A percentile compares a stretch with the other conserved stretches of the same genome.
These are phyloP conservation scores for Amblyjoppa proteus DNA, from an alignment of 2,888 invertebrate genomes.

Conservation along the genomic window DNA sequence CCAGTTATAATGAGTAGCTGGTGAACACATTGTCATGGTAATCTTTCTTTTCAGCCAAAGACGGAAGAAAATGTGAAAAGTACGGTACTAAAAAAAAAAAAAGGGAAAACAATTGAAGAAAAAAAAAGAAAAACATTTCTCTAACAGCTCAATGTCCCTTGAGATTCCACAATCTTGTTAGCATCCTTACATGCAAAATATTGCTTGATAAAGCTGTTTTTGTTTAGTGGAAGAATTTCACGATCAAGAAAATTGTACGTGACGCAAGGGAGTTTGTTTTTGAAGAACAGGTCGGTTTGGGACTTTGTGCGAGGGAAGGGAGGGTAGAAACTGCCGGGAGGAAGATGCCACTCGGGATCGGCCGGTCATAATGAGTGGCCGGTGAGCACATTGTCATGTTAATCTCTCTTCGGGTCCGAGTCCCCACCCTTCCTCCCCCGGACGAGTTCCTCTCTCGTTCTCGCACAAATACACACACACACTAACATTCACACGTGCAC, in stretches of 20 bases:
- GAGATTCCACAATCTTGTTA: neutral
- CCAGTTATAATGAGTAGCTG: constrained; percentile 82
- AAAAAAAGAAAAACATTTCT: neutral
- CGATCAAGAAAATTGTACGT: neutral
- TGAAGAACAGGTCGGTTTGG: constrained; percentile 16
- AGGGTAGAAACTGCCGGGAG: constrained; percentile 57
- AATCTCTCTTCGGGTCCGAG: constrained; percentile 77
- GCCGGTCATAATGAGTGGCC: constrained; percentile 82
- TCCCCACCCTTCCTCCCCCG: constrained; percentile 39
- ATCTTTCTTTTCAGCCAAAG: constrained; percentile 71
- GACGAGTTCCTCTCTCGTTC: constrained; percentile 31
- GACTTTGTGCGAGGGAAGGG: constrained; percentile 47
- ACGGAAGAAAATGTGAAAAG: neutral
- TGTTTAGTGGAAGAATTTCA: neutral
- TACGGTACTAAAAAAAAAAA: neutral
- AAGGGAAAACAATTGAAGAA: neutral
- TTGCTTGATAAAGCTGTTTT: neutral
- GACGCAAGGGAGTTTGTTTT: constrained; percentile 55
- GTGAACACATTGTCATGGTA: constrained; percentile 83
- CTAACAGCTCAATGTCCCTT: too few relatives aligned
- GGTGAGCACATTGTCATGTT: constrained; percentile 83
- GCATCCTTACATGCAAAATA: neutral
- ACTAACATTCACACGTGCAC: neutral
- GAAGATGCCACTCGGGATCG: constrained; percentile 71
- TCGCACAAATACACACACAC: neutral